Evolutionary conservation across 1,140 invertebrate genomes (phyloP), one percentile per base, ranked within the genome.

Genomic region (Drosophila gunungcola): DNA sequence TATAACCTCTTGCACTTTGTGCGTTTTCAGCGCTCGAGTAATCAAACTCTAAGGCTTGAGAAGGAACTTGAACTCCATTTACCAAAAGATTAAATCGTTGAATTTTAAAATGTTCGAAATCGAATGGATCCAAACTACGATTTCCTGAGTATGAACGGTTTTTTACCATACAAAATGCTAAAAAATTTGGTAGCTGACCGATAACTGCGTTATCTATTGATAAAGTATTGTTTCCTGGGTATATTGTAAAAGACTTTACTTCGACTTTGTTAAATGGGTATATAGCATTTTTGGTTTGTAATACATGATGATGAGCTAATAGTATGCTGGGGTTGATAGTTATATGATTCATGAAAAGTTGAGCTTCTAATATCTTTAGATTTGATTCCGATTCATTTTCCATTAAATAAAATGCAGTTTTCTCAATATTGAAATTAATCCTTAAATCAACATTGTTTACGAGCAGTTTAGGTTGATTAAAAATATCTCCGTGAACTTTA

Each of bases 321-420:
- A 21, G 16, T 21, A 21, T 21, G 16, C 16, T 21, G 16, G 16
- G 16, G 1, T 21, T 21, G 16, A 21, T 21, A 9, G 43, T 48
- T 38, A 60, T 13, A 6, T 48, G 16, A 3, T 58, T 58, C 45
- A 49, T 60, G 9, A 46, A 58, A 13, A 58, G 55, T 21, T 58
- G 41, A 5, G 13, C 32, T 11, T 27, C 34, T n/a, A 60, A 39
- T 48, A 60, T 49, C 4, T 60, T 49, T 27, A 39, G 16, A 48
- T n/a, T 60, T 38, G 6, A 36, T 21, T 60, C n/a, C 9, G 11
- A 38, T 11, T 38, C 21, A 4, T 9, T 29, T 46, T 48, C 27
- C 43, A 58, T 34, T 36, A 58, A 48, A 38, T 48, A 39, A 58
- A 58, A 58, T 48, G 11, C 32, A 25, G 42, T 41, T 48, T 57